Conservation (phyloP, 2,113 vertebrate genomes). For the Eolophus roseicapilla region DNA sequence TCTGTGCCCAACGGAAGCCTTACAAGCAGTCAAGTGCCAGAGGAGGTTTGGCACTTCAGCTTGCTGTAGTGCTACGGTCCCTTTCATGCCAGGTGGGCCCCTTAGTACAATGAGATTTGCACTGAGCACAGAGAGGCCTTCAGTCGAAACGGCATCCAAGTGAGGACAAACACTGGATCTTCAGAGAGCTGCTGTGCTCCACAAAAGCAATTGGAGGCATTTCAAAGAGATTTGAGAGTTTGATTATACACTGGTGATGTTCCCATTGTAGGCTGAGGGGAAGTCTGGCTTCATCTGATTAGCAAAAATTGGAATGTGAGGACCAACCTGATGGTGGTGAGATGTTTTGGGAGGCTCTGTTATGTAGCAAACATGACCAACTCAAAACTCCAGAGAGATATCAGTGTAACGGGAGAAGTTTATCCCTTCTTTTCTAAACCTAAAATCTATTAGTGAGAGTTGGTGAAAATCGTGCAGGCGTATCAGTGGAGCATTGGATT, state of each 20-base stretch:
- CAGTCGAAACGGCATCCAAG: background rate
- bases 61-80: background rate
- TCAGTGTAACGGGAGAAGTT: background rate
- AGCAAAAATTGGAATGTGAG: background rate
- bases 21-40: accelerated
- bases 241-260: background rate
- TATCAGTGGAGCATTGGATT: background rate
- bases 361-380: background rate
- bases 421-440: background rate
- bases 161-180: background rate
- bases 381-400: background rate
- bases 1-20: background rate
- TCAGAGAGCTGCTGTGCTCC: background rate
- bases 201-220: background rate
- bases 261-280: background rate
- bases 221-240: background rate
- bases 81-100: background rate
- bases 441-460: background rate
- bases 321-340: background rate
- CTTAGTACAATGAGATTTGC: background rate
- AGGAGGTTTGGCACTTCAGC: background rate
- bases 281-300: background rate
- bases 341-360: background rate
- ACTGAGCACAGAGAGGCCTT: background rate
- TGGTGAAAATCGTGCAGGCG: background rate